Evolutionary conservation across 2,888 invertebrate genomes (phyloP).

Genomic region (Formica aserva): DNA sequence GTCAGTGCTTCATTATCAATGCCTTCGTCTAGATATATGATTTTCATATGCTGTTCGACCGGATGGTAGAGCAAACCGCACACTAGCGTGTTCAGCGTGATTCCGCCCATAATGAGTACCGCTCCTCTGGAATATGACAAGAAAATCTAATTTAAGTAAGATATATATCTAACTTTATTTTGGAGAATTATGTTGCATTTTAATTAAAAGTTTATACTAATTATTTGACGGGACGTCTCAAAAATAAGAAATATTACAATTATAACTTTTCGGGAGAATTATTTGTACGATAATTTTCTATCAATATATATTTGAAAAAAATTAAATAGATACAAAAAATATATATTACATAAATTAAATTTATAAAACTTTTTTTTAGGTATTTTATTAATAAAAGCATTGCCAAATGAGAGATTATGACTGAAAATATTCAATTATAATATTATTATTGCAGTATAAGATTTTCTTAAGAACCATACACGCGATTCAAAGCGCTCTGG

Average conservation of each 20-base stretch:
- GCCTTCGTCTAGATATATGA: conserved; percentile 84
- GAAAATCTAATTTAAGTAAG: conserved; percentile 27
- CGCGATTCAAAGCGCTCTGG: neutral
- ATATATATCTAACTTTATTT: conserved; percentile 19
- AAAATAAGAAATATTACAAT: neutral
- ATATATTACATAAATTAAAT: neutral
- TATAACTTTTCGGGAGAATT: neutral
- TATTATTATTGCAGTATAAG: neutral
- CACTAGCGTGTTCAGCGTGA: conserved; percentile 93
- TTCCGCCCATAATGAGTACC: conserved; percentile 92
- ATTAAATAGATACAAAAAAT: neutral
- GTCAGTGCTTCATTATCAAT: conserved; percentile 82
- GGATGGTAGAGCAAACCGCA: conserved; percentile 94
- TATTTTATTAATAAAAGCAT: neutral
- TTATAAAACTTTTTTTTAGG: neutral
- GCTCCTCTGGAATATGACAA: conserved; percentile 88
- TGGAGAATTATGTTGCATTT: neutral
- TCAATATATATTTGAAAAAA: neutral
- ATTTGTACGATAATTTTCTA: neutral
- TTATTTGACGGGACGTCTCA: neutral
- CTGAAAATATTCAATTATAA: neutral
- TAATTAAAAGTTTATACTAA: neutral
- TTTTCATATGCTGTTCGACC: conserved; percentile 92
- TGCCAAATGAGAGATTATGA: neutral
- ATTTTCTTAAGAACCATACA: neutral